Base-by-base conservation (phyloP, 2,113 vertebrate genomes). In the Formicarius rufipectus region DNA sequence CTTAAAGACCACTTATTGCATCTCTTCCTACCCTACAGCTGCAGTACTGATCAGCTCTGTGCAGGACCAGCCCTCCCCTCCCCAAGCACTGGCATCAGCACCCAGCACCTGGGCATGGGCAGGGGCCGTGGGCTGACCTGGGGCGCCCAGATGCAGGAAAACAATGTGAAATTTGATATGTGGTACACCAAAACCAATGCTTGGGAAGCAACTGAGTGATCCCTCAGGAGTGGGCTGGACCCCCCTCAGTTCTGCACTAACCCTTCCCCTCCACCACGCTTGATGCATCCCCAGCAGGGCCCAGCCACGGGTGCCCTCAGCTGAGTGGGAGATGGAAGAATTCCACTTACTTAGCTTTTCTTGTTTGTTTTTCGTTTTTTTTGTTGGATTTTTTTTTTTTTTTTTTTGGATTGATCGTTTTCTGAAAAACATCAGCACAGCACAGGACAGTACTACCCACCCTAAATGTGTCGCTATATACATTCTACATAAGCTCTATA, bases 321-420 rank as follows among this genome's bases (percentile, higher is more conserved):
- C 95, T 96, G 96, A 98, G 95, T n/a, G 78, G 98, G 97, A 98
- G 98, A 98, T 98, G 98, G 97, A 98, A 98, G 98, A 98, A 98
- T 98, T 98, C 98, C 98, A 98, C 98, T 97, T 96, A 87, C 58
- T 90, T 96, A 63, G 42, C 84, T 77, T 84, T 92, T 58, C 39
- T 75, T 12, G 7, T 11, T 18, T 10, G 4, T 23, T 53, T 55
- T 40, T 78, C 62, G 9, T 7, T 3, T 37, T 91, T 56, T 95
- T 72, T 89, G 45, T 56, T 22, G 19, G 30, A 3, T 24, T n/a
- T 39, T 23, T 49, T 42, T 5, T 24, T n/a, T 39, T 23, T 49
- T 42, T 71, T 50, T 87, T 93, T 88, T 81, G 94, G 94, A 94
- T 97, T 84, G 90, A 95, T 95, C 22, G 6, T 97, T 97, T 93